Evolutionary conservation across 2,888 invertebrate species (phyloP), one percentile per base, ranked within the genome.

Genomic region (Ditula angustiorana): DNA sequence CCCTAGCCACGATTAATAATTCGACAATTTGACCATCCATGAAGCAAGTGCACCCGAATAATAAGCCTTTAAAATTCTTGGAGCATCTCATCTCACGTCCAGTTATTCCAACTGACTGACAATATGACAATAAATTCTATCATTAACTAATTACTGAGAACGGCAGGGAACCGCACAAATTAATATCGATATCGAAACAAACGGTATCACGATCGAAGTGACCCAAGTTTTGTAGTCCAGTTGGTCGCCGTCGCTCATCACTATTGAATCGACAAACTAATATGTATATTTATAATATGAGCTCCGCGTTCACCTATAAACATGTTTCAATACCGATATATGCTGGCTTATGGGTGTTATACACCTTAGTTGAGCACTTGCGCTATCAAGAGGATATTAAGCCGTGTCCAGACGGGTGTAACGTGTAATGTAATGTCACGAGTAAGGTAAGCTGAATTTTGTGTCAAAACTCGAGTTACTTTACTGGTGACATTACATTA

Each of bases 271-370:
- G n/a, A n/a, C n/a, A n/a, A n/a, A 56, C 26, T 21, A 50, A 0
- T 5, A 30, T 56, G n/a, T 46, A 41, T 52, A 58, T 58, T 53
- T 47, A 58, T 63, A 63, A 46, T 58, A 58, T 69, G 55, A 50
- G 63, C 44, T 74, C 61, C 70, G 67, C 57, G 57, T 46, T 76
- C 75, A 72, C 81, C 80, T 79, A 85, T 84, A 82, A 85, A 83
- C 82, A 84, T 77, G 44, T 83, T 83, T 86, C 86, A 85, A 86
- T 87, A 86, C 81, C 73, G 71, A 84, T 87, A 74, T 69, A 73
- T 74, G 74, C 70, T 74, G 60, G 72, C 71, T 74, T 70, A 13
- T 13, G 16, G 35, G 35, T 13, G 1, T 2, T 5, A 37, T 16
- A 37, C 35, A 37, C 13, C 13, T n/a, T n/a, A n/a, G n/a, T n/a